phyloP scores from a whole-genome alignment of 1,140 invertebrate genomes.

The Eubasilissa regina region DNA sequence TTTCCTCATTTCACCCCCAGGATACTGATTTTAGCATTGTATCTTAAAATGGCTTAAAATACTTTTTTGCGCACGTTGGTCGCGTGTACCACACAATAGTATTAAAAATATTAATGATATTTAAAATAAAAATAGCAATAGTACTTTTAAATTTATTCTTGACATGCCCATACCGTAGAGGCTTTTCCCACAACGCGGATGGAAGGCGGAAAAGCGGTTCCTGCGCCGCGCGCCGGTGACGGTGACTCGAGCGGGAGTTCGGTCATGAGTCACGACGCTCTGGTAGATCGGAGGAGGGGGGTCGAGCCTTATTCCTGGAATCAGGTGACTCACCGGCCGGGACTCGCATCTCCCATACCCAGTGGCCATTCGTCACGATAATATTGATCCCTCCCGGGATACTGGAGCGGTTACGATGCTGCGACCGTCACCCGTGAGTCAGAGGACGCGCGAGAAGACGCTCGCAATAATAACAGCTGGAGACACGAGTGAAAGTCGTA shows the following conservation, averaged over 20 bases:
- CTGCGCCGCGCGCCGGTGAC: background rate
- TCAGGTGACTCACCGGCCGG: constrained; percentile 51
- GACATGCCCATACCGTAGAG: too few species aligned
- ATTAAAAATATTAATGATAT: too few species aligned
- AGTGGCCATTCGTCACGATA: constrained; percentile 23
- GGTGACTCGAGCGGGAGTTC: background rate
- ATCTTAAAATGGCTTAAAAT: too few species aligned
- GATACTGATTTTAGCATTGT: too few species aligned
- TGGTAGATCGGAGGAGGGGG: constrained; percentile 51
- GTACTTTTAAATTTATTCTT: too few species aligned
- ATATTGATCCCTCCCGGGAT: constrained; percentile 20
- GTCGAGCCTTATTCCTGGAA: constrained; percentile 57
- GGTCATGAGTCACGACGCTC: background rate
- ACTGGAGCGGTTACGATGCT: background rate
- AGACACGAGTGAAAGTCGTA: background rate
- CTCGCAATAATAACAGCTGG: background rate
- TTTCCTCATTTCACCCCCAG: too few species aligned
- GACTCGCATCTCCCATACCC: constrained; percentile 38
- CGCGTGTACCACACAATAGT: too few species aligned
- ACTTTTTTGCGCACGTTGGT: too few species aligned
- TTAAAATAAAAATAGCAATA: too few species aligned
- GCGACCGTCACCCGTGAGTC: background rate
- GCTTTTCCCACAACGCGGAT: too few species aligned
- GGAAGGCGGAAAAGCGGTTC: too few species aligned
- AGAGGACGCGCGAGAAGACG: background rate